These are phyloP conservation scores for Styela clava DNA, from an alignment of 23 tunicate genomes.

Conservation along the genomic window DNA sequence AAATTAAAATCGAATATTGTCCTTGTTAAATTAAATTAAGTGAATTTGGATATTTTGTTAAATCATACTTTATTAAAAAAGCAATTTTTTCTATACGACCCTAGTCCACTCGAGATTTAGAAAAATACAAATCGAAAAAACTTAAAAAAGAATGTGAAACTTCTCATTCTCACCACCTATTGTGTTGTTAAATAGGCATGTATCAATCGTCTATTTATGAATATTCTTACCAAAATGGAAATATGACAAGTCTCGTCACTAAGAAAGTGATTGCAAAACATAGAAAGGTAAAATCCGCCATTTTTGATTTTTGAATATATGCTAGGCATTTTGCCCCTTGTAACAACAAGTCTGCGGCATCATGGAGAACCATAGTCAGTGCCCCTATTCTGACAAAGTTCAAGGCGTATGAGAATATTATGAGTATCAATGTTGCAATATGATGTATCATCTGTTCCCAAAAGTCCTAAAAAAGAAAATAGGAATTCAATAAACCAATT, in stretches of 20 bases:
- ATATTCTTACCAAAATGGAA: conserved; percentile 17
- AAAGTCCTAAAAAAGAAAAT: conserved; percentile 2
- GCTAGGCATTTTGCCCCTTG: conserved; percentile 29
- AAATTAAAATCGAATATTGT: no score
- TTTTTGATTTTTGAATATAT: conserved; percentile 18
- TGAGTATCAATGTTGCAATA: conserved; percentile 25
- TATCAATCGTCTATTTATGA: no score
- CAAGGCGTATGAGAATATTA: conserved; percentile 33
- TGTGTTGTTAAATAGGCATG: no score
- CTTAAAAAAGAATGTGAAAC: no score
- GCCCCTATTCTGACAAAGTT: conserved; percentile 34
- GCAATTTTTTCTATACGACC: no score
- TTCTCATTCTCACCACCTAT: no score
- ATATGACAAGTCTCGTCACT: conserved; percentile 28
- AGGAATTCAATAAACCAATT: no score
- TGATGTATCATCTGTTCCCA: conserved; percentile 25
- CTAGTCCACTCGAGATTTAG: no score
- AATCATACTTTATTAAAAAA: no score
- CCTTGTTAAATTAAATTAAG: no score
- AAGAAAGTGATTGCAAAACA: conserved; percentile 21
- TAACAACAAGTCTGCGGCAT: conserved; percentile 33
- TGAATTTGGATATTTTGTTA: no score
- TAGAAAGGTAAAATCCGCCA: conserved; percentile 20
- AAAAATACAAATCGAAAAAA: no score
- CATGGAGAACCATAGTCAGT: conserved; percentile 28